Evolutionary conservation across 2,797 vertebrate genomes (phyloP).

Genomic region (Gallinago nigripennis): DNA sequence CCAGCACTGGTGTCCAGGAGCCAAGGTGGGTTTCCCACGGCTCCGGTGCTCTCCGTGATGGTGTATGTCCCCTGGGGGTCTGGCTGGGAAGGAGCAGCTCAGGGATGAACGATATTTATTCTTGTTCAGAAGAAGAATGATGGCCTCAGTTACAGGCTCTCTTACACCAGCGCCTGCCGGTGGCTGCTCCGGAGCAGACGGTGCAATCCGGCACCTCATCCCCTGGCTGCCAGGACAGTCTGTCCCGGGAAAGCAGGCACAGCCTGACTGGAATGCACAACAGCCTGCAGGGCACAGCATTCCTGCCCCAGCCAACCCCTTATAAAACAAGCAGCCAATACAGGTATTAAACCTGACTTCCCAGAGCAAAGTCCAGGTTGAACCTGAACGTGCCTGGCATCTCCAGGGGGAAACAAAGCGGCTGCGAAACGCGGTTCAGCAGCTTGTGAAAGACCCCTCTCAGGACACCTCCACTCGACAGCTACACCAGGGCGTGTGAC

Average conservation of each 20-base stretch:
- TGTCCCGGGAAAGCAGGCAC: not conserved
- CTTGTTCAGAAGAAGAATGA: not conserved
- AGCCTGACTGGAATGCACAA: not conserved
- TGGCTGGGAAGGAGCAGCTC: not conserved
- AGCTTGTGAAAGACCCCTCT: not conserved
- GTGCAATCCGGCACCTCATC: not conserved
- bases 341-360: not conserved
- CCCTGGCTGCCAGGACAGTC: not conserved
- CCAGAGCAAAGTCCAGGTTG: not conserved
- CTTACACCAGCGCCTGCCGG: fast-evolving
- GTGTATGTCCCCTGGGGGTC: not conserved
- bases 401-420: not conserved
- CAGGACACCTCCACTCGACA: not conserved
- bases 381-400: not conserved
- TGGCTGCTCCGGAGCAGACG: not conserved
- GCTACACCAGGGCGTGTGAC: too few relatives aligned
- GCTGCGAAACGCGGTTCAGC: not conserved
- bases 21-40: not conserved
- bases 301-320: not conserved
- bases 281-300: not conserved
- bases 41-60: fast-evolving
- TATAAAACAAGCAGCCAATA: not conserved
- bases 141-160: not conserved
- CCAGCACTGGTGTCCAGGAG: not conserved
- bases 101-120: not conserved